A percentile compares a stretch with the other conserved stretches of the same genome.
Conservation (phyloP, 1,140 invertebrate species). For the Zaprionus africanus region DNA sequence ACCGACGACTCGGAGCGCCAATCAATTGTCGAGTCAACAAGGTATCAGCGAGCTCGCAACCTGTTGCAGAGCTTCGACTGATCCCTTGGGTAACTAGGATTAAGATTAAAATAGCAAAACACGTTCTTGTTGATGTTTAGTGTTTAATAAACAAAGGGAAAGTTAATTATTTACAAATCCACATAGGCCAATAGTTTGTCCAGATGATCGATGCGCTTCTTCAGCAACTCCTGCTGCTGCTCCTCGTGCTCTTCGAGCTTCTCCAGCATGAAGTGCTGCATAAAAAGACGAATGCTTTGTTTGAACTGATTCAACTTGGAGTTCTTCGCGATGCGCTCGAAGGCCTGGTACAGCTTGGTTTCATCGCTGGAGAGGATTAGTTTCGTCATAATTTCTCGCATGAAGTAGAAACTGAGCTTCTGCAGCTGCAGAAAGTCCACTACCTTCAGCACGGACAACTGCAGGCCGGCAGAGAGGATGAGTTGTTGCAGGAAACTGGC, state of each 20-base stretch:
- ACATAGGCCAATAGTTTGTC: slow-evolving; percentile 85
- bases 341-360: slow-evolving; percentile 80
- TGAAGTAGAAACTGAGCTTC: slow-evolving; percentile 87
- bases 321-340: slow-evolving; percentile 87
- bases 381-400: slow-evolving; percentile 88
- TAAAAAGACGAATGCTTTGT: slow-evolving; percentile 90
- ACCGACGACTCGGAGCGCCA: slow-evolving; percentile 70
- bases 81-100: slow-evolving; percentile 20
- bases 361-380: slow-evolving; percentile 86
- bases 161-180: slow-evolving; percentile 57
- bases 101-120: slow-evolving; percentile 11
- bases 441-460: slow-evolving; percentile 93
- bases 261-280: slow-evolving; percentile 90
- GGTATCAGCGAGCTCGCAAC: slow-evolving; percentile 86
- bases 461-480: slow-evolving; percentile 91
- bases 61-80: slow-evolving; percentile 85
- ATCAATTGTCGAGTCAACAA: slow-evolving; percentile 78
- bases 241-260: slow-evolving; percentile 83
- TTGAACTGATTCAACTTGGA: slow-evolving; percentile 88
- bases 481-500: slow-evolving; percentile 92
- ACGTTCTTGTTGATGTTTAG: slow-evolving; percentile 59
- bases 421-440: slow-evolving; percentile 91
- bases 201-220: slow-evolving; percentile 85
- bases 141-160: slow-evolving; percentile 20
- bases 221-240: slow-evolving; percentile 85